Conservation (phyloP, 2,888 invertebrate genomes). For the Phymatocera aterrima region DNA sequence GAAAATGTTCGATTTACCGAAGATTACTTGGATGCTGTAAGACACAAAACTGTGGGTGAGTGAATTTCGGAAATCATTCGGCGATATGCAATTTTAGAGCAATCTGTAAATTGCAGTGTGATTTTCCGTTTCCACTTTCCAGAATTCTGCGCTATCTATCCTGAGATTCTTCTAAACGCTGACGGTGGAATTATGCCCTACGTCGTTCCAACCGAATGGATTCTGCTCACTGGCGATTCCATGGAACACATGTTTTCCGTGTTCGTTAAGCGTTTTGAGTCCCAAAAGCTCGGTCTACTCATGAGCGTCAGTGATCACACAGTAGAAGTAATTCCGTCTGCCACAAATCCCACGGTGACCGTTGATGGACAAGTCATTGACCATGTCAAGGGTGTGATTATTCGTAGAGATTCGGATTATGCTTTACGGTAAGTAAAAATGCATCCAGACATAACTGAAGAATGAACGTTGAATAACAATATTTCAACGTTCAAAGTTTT, state of each 20-base stretch:
- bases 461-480: neutral
- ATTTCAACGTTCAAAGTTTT: neutral
- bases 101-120: slow-evolving; percentile 42
- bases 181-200: slow-evolving; percentile 57
- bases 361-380: slow-evolving; percentile 55
- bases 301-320: slow-evolving; percentile 51
- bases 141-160: slow-evolving; percentile 66
- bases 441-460: neutral
- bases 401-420: slow-evolving; percentile 43
- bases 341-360: slow-evolving; percentile 46
- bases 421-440: slow-evolving; percentile 14
- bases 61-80: slow-evolving; percentile 17
- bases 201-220: slow-evolving; percentile 65
- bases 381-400: slow-evolving; percentile 52
- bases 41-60: slow-evolving; percentile 49
- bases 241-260: slow-evolving; percentile 63
- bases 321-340: slow-evolving; percentile 56
- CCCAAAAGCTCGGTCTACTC: slow-evolving; percentile 55
- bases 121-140: slow-evolving; percentile 49
- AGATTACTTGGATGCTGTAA: slow-evolving; percentile 51
- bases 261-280: slow-evolving; percentile 64
- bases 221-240: slow-evolving; percentile 65
- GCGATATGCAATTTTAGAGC: slow-evolving; percentile 47
- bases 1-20: slow-evolving; percentile 62
- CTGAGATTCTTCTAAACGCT: slow-evolving; percentile 57